Percentiles rank a stretch among this genome's conserved stretches.
Conservation (phyloP, 2,797 vertebrate genomes). For the Typhlichthys subterraneus region DNA sequence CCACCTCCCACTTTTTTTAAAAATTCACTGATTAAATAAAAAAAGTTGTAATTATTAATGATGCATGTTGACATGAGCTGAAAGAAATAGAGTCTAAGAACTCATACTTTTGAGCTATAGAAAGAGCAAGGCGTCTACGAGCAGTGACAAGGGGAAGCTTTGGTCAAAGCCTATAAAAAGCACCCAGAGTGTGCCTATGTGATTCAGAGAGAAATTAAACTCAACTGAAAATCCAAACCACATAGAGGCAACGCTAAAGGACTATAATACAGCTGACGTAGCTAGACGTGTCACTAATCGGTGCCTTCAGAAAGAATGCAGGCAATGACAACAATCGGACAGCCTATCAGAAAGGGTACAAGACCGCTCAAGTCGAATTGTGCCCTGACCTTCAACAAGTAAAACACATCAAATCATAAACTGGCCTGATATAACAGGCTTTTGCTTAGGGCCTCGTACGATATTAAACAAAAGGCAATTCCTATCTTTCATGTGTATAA, state of each 20-base stretch:
- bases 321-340: slow-evolving; percentile 66
- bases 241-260: slow-evolving; percentile 40
- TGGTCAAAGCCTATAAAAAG: slow-evolving; percentile 47
- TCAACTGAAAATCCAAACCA: slow-evolving; percentile 44
- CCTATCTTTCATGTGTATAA: slow-evolving; percentile 4
- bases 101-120: too few relatives aligned
- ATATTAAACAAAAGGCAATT: slow-evolving; percentile 52
- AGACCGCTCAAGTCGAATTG: slow-evolving; percentile 35
- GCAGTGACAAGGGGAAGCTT: slow-evolving; percentile 13
- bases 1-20: too few relatives aligned
- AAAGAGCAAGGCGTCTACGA: neutral
- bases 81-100: too few relatives aligned
- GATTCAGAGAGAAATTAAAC: slow-evolving; percentile 36
- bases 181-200: slow-evolving; percentile 8
- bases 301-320: slow-evolving; percentile 43
- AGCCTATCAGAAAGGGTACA: slow-evolving; percentile 55
- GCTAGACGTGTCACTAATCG: slow-evolving; percentile 61
- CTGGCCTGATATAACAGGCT: slow-evolving; percentile 58
- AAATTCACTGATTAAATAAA: too few relatives aligned
- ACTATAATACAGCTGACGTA: slow-evolving; percentile 43
- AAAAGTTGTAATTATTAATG: too few relatives aligned
- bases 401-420: slow-evolving; percentile 58
- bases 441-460: slow-evolving; percentile 60
- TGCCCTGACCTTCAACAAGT: slow-evolving; percentile 56
- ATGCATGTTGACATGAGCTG: too few relatives aligned